These are phyloP conservation scores for Capromys pilorides DNA, from an alignment of 2,797 vertebrate genomes.

Conservation along the genomic window DNA sequence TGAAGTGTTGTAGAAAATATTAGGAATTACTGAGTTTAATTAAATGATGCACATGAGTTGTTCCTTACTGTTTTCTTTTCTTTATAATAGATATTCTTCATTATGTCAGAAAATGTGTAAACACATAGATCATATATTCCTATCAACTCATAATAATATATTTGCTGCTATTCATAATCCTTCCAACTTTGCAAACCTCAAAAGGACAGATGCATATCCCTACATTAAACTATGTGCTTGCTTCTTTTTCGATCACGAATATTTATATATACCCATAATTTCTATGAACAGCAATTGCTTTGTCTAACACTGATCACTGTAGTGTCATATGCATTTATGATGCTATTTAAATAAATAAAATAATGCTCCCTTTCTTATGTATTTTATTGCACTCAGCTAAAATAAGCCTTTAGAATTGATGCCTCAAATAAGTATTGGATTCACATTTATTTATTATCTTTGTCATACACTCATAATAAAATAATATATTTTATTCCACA, in stretches of 20 bases:
- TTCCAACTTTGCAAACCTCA: not conserved
- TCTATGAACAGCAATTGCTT: conserved; percentile 53
- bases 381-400: conserved; percentile 64
- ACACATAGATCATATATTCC: not conserved
- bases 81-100: not conserved
- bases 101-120: not conserved
- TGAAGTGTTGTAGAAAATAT: not conserved
- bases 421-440: conserved; percentile 62
- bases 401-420: conserved; percentile 71
- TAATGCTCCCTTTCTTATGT: conserved; percentile 64
- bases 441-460: conserved; percentile 72
- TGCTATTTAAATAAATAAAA: conserved; percentile 75
- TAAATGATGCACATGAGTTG: not conserved
- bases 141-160: not conserved
- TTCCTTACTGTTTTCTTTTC: not conserved
- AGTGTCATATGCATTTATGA: conserved; percentile 69
- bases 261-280: conserved; percentile 66
- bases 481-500: conserved; percentile 53
- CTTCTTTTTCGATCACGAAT: conserved; percentile 6
- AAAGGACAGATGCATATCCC: not conserved
- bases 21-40: not conserved
- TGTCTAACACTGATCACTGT: conserved; percentile 64
- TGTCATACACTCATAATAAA: conserved; percentile 62
- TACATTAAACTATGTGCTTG: conserved; percentile 24
- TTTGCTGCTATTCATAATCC: not conserved